Evolutionary conservation across 2,888 invertebrate genomes (phyloP), one percentile per base, ranked within the genome.

Genomic region (Brenthis ino): DNA sequence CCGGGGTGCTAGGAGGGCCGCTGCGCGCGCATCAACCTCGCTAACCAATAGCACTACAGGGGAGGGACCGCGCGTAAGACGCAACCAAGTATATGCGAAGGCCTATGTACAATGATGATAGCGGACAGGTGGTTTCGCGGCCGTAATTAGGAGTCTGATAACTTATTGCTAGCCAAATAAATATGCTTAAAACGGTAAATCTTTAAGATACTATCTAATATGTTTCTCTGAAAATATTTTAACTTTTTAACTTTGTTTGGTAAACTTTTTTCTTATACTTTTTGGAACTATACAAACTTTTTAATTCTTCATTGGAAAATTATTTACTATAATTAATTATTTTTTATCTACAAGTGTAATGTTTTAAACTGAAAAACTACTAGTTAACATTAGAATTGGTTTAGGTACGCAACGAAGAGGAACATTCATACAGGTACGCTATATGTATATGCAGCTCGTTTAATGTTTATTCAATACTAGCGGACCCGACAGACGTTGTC

Each of bases 41-140:
- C 75, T 82, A 75, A 83, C 93, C 93, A 92, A 92, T 92, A 80
- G 83, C 85, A 63, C 84, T 75, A 70, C 77, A 85, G 89, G 92
- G 93, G 93, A 83, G 91, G 92, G 85, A 77, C 91, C 88, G 79
- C 87, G 87, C 88, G 85, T 91, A 93, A 93, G 93, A 93, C 91
- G 91, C 85, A 87, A 89, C 91, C 89, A 92, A 93, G 93, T 92
- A 92, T 92, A 91, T 93, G 93, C 91, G 89, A 86, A 92, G 91
- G 93, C 93, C 93, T 93, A 93, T 93, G 92, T 93, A 93, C 93
- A 88, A 89, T 87, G 88, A 88, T 88, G 80, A 81, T 78, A 90
- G 89, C 91, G 91, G 92, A 93, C 93, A 93, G 93, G 93, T 92
- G 93, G 92, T 91, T 92, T 89, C 91, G 89, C 85, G 86, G 84